phyloP scores from a whole-genome alignment of 2,888 invertebrate genomes.

The Agrilus cyanescens region DNA sequence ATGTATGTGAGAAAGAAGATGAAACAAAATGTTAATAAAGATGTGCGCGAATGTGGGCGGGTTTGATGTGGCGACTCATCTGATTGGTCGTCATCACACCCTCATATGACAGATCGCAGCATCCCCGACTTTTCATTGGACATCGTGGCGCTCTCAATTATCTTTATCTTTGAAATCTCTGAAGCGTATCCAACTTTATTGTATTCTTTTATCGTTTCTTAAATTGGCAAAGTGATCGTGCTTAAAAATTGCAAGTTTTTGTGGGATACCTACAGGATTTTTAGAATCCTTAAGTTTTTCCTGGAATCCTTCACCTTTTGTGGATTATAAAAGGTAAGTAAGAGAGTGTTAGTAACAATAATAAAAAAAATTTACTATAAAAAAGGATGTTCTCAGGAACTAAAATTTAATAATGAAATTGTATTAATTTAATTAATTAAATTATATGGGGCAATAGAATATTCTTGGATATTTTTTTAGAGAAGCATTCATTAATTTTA shows the following conservation, averaged over 20 bases:
- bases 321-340: too few species aligned
- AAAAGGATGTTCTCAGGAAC: too few species aligned
- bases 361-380: too few species aligned
- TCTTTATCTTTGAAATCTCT: slow-evolving; percentile 17
- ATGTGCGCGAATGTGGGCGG: slow-evolving; percentile 13
- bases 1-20: neutral
- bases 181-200: slow-evolving; percentile 18
- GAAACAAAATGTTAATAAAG: slow-evolving; percentile 6
- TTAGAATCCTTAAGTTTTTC: too few species aligned
- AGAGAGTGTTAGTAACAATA: too few species aligned
- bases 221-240: slow-evolving; percentile 11
- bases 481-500: too few species aligned
- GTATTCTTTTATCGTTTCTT: slow-evolving; percentile 18
- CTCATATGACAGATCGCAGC: slow-evolving; percentile 10
- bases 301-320: too few species aligned
- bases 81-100: slow-evolving; percentile 13
- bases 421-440: too few species aligned
- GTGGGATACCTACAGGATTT: neutral
- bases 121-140: slow-evolving; percentile 10
- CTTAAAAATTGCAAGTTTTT: neutral
- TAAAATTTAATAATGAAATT: too few species aligned
- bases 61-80: slow-evolving; percentile 1
- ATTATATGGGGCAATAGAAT: too few species aligned
- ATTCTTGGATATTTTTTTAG: too few species aligned
- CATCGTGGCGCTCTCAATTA: slow-evolving; percentile 14